Evolutionary conservation across 2,797 vertebrate species (phyloP), one percentile per base, ranked within the genome.

Genomic region (Eulemur mongoz): DNA sequence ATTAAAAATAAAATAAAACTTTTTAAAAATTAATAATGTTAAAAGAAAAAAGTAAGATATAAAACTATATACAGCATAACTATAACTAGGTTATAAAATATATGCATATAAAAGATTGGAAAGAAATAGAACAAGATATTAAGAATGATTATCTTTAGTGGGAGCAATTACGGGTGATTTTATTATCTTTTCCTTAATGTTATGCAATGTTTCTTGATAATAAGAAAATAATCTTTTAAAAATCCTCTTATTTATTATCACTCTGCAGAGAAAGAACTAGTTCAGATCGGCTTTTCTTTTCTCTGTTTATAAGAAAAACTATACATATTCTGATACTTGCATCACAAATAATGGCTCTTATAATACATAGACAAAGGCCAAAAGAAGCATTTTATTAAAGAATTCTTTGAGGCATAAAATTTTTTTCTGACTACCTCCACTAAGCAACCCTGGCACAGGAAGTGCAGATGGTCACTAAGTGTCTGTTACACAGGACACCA

Each of bases 111-210:
- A 93, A 93, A 83, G 18, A 54, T 25, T 92, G 8, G 43, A 82
- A 93, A 35, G 35, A 96, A 96, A 92, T 93, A 94, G 43, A 97
- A 75, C 70, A 89, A 92, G 43, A 50, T 93, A 17, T 91, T 89
- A 95, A 92, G n/a, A 85, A 92, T 81, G 25, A 48, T 84, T 95
- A 50, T 88, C 61, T 79, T 57, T 97, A 78, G 35, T 90, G 23
- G 6, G 15, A 84, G 35, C 27, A 83, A 70, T 95, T 96, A 80
- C 35, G 59, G 67, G 38, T 57, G 61, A 78, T 87, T 94, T 87
- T 93, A 81, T 92, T 82, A 93, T 89, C 40, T 93, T 87, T 95
- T 92, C 43, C 35, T 94, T 97, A 91, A 83, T 91, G 85, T 61
- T 82, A 95, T 89, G 17, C 22, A 70, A 25, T 89, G 45, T 91